A percentile compares a stretch with the other conserved stretches of the same genome.
Conservation (phyloP, 2,888 invertebrate species). For the Mythimna lalbum region DNA sequence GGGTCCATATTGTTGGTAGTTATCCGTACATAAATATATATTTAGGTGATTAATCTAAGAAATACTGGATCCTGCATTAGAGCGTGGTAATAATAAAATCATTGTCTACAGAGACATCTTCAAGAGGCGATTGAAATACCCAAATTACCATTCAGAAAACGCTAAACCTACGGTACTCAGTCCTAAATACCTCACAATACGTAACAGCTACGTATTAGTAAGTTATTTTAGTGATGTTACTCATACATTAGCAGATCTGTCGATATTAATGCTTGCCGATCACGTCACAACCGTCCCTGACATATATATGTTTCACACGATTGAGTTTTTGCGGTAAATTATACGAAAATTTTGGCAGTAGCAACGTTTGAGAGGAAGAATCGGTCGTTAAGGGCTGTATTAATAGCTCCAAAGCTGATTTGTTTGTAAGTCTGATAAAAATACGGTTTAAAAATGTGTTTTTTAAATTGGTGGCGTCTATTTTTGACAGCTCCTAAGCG, state of each 20-base stretch:
- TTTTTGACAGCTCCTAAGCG: neutral
- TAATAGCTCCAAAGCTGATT: constrained; percentile 7
- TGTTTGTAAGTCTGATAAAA: neutral
- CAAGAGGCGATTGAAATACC: neutral
- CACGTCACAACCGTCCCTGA: constrained; percentile 57
- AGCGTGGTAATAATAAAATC: neutral
- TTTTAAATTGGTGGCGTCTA: neutral
- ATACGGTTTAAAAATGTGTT: neutral
- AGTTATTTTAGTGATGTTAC: constrained; percentile 63
- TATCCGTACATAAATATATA: too few relatives aligned
- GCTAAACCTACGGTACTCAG: neutral
- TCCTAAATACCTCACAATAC: constrained; percentile 41
- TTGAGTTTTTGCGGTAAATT: constrained; percentile 51
- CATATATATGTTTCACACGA: constrained; percentile 53
- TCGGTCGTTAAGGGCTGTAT: constrained; percentile 4
- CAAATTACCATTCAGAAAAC: neutral
- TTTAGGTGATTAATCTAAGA: too few relatives aligned
- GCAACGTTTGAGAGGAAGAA: neutral
- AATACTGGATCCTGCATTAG: too few relatives aligned
- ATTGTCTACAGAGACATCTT: neutral
- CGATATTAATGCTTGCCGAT: constrained; percentile 54
- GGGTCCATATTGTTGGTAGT: too few relatives aligned
- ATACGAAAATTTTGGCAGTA: constrained; percentile 11
- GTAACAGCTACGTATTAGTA: constrained; percentile 46
- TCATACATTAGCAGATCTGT: constrained; percentile 62